phyloP scores from a whole-genome alignment of 2,797 vertebrate species.

The Danio albolineatus region DNA sequence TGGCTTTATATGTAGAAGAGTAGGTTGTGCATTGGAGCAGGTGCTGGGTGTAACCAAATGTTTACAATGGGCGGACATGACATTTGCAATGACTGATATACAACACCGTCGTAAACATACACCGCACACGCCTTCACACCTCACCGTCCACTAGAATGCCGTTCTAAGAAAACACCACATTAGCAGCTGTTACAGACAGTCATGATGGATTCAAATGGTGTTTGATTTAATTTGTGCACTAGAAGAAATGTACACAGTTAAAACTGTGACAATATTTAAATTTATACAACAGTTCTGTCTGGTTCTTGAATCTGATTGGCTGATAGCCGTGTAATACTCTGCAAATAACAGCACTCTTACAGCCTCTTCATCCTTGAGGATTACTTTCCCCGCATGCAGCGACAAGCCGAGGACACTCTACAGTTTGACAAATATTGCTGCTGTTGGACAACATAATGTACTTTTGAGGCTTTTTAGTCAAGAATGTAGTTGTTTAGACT shows the following conservation, averaged over 20 bases:
- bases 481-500: no score
- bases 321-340: no score
- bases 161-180: background rate
- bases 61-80: conserved; percentile 42
- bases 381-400: no score
- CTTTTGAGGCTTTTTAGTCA: no score
- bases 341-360: no score
- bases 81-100: background rate
- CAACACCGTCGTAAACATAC: conserved; percentile 4
- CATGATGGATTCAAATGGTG: background rate
- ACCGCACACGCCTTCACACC: background rate
- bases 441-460: no score
- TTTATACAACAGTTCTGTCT: no score
- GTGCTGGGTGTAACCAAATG: conserved; percentile 22
- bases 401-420: no score
- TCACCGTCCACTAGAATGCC: background rate
- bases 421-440: no score
- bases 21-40: conserved; percentile 6
- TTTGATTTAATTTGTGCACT: background rate
- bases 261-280: no score
- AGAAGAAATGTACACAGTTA: background rate
- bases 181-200: background rate
- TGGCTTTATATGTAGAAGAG: conserved; percentile 8
- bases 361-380: no score
- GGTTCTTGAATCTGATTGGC: no score